Evolutionary conservation across 2,797 vertebrate genomes (phyloP).

Genomic region (Enteromius argenteus): DNA sequence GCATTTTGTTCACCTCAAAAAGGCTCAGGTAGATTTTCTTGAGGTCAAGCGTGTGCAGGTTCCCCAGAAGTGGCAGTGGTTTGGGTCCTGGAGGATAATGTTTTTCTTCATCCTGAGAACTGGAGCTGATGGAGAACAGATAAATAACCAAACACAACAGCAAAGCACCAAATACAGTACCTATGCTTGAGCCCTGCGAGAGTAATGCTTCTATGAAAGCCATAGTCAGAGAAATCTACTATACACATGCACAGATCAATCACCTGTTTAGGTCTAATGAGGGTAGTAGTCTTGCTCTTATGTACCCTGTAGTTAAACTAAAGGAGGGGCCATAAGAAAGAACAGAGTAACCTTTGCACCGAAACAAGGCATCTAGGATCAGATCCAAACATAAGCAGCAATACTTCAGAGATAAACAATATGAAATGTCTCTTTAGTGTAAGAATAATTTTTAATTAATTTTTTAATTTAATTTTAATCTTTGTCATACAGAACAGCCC

Average conservation of each 20-base stretch:
- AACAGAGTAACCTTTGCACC: neutral
- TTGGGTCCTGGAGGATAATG: constrained; percentile 69
- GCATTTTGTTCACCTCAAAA: constrained; percentile 57
- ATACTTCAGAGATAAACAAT: neutral
- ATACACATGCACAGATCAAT: neutral
- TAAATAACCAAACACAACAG: constrained; percentile 56
- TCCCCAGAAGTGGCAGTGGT: constrained; percentile 73
- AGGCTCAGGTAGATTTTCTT: constrained; percentile 54
- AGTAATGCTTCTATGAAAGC: constrained; percentile 39
- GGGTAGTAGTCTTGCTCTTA: constrained; percentile 15
- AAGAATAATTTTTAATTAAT: neutral
- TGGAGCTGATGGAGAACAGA: constrained; percentile 42
- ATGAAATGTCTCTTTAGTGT: neutral
- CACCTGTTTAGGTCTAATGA: neutral
- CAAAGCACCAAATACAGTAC: constrained; percentile 43
- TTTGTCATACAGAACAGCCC: neutral
- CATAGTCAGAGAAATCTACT: constrained; percentile 28
- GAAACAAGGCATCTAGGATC: neutral
- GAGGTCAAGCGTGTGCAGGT: constrained; percentile 70
- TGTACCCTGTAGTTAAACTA: neutral
- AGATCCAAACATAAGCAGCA: neutral
- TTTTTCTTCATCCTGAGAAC: neutral
- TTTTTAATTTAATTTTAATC: no score
- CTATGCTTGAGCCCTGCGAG: neutral
- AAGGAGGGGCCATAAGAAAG: neutral